phyloP scores from a whole-genome alignment of 37 sponge, comb jelly and placozoan species.

The Chondrosia reniformis region DNA sequence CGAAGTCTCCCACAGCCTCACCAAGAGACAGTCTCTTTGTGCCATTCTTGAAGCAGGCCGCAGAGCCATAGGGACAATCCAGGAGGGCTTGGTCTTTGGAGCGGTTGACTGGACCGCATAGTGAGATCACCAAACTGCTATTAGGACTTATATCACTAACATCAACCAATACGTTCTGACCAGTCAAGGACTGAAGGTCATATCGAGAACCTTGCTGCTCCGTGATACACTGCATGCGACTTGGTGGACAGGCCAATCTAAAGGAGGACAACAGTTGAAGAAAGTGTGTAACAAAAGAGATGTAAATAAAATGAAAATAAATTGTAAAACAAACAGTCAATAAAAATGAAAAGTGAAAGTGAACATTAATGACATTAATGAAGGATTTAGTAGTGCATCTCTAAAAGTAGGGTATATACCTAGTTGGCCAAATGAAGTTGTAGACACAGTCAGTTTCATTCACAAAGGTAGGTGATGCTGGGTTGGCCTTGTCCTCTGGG shows the following conservation, averaged over 20 bases:
- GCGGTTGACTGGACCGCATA: conserved; percentile 9
- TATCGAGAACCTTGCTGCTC: conserved; percentile 50
- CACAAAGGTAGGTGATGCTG: conserved; percentile 29
- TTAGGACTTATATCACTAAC: background rate
- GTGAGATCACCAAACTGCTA: background rate
- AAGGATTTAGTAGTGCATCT: too few species aligned
- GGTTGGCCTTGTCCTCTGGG: conserved; percentile 4
- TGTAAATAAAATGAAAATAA: too few species aligned
- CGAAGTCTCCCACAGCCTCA: background rate
- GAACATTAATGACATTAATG: too few species aligned
- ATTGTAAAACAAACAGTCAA: too few species aligned
- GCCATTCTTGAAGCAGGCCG: conserved; percentile 1
- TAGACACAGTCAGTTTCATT: conserved; percentile 58
- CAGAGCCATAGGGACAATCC: conserved; percentile 7
- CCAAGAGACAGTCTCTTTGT: background rate
- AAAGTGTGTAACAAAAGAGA: background rate
- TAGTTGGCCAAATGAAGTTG: conserved; percentile 64
- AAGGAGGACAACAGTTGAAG: background rate
- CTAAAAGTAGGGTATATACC: conserved; percentile 44
- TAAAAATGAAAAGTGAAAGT: too few species aligned
- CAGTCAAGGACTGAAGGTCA: conserved; percentile 41
- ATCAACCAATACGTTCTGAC: background rate
- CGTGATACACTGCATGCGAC: conserved; percentile 51
- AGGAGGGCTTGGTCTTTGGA: background rate
- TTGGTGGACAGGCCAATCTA: conserved; percentile 55